phyloP scores from a whole-genome alignment of 2,113 vertebrate genomes.

The Phycodurus eques region DNA sequence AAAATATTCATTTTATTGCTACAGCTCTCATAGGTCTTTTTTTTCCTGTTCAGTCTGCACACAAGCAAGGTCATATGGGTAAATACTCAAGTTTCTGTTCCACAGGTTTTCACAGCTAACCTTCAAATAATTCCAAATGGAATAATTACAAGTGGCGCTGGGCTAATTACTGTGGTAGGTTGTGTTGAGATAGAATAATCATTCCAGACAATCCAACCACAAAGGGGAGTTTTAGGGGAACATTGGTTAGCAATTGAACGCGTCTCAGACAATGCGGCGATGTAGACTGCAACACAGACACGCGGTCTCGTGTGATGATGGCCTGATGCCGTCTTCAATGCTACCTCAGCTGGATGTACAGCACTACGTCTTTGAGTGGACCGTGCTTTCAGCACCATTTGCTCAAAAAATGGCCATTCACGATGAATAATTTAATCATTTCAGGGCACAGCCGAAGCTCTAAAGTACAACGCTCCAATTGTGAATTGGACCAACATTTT shows the following conservation, averaged over 20 bases:
- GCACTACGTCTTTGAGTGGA: background rate
- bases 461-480: no score
- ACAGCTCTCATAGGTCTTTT: background rate
- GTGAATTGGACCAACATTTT: no score
- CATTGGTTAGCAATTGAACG: background rate
- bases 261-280: background rate
- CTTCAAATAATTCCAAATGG: background rate
- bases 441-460: no score
- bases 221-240: conserved; percentile 18
- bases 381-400: background rate
- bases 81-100: background rate
- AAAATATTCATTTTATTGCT: background rate
- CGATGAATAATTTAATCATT: no score
- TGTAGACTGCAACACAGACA: no score
- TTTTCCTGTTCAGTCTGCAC: background rate
- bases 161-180: conserved; percentile 2
- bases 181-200: conserved; percentile 9
- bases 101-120: background rate
- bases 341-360: no score
- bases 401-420: background rate
- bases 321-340: background rate
- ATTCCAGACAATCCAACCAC: background rate
- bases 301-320: background rate
- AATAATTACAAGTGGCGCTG: background rate
- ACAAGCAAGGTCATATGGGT: background rate